A percentile compares a stretch with the other conserved stretches of the same genome.
Conservation (phyloP, 1,140 invertebrate species). For the Pogonomyrmex californicus region DNA sequence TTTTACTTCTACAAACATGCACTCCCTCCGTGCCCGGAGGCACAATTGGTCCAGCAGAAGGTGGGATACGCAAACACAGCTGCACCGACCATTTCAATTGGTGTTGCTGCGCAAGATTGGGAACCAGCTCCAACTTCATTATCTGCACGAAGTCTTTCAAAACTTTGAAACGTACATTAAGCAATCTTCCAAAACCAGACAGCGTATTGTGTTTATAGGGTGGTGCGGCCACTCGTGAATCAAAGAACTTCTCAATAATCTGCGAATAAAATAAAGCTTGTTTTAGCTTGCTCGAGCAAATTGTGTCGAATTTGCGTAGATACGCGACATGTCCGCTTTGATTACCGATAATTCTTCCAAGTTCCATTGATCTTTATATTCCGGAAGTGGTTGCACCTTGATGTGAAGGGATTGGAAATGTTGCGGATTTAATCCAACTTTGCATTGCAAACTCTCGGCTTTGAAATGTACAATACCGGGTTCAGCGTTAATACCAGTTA, state of each 20-base stretch:
- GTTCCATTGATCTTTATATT: slow-evolving; percentile 95
- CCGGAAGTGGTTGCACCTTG: slow-evolving; percentile 94
- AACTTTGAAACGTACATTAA: slow-evolving; percentile 94
- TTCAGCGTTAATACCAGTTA: slow-evolving; percentile 92
- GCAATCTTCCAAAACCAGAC: slow-evolving; percentile 93
- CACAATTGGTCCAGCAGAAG: slow-evolving; percentile 93
- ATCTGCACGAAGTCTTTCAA: slow-evolving; percentile 97
- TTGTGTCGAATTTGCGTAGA: no score
- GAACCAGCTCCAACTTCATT: slow-evolving; percentile 93
- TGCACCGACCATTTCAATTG: slow-evolving; percentile 95
- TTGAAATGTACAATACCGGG: slow-evolving; percentile 96
- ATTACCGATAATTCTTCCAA: slow-evolving; percentile 93
- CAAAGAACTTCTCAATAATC: slow-evolving; percentile 97
- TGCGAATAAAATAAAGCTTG: slow-evolving; percentile 80
- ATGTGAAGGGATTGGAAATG: slow-evolving; percentile 96
- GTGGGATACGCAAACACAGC: slow-evolving; percentile 96
- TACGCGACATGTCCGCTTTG: background rate
- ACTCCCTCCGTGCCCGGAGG: slow-evolving; percentile 95
- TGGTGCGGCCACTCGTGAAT: slow-evolving; percentile 93
- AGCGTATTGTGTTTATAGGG: slow-evolving; percentile 96
- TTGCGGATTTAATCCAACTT: slow-evolving; percentile 94
- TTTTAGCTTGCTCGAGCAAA: background rate
- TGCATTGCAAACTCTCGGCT: slow-evolving; percentile 94
- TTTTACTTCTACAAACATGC: slow-evolving; percentile 93
- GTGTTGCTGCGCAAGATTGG: slow-evolving; percentile 89